phyloP scores from a whole-genome alignment of 1,140 invertebrate genomes.

The Zaprionus inermis region DNA sequence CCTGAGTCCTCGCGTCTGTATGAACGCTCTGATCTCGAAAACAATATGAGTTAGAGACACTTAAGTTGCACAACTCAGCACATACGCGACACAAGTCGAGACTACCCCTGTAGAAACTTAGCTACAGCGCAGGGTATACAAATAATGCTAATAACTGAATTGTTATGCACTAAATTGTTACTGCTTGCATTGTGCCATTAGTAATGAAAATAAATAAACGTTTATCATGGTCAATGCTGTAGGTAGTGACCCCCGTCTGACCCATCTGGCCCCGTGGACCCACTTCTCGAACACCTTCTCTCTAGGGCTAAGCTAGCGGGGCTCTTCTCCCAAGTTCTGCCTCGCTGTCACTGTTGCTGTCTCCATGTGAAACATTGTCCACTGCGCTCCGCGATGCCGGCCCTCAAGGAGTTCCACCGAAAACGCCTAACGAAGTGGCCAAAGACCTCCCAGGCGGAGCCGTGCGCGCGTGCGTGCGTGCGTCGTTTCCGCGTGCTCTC shows the following conservation, averaged over 20 bases:
- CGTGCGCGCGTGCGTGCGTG: background rate
- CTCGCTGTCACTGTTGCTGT: slow-evolving; percentile 45
- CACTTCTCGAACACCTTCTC: background rate
- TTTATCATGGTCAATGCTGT: slow-evolving; percentile 19
- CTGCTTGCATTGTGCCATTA: slow-evolving; percentile 17
- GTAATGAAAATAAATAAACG: slow-evolving; percentile 27
- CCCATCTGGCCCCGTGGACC: background rate
- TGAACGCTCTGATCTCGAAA: background rate
- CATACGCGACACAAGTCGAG: background rate
- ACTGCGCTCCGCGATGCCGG: slow-evolving; percentile 17
- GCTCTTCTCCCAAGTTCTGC: slow-evolving; percentile 3
- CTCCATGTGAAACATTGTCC: slow-evolving; percentile 69
- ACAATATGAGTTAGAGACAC: background rate
- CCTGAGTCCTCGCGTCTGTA: too few relatives aligned
- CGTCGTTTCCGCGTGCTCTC: background rate
- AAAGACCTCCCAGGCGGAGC: slow-evolving; percentile 46
- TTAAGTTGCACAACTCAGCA: background rate
- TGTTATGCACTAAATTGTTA: slow-evolving; percentile 18
- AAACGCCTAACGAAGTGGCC: slow-evolving; percentile 72
- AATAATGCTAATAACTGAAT: slow-evolving; percentile 24
- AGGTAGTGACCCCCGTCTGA: background rate
- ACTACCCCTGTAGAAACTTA: background rate
- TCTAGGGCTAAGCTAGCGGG: background rate
- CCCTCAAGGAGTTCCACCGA: slow-evolving; percentile 69
- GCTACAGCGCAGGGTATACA: background rate